phyloP scores from a whole-genome alignment of 2,888 invertebrate genomes.

The Synanthedon myopaeformis region DNA sequence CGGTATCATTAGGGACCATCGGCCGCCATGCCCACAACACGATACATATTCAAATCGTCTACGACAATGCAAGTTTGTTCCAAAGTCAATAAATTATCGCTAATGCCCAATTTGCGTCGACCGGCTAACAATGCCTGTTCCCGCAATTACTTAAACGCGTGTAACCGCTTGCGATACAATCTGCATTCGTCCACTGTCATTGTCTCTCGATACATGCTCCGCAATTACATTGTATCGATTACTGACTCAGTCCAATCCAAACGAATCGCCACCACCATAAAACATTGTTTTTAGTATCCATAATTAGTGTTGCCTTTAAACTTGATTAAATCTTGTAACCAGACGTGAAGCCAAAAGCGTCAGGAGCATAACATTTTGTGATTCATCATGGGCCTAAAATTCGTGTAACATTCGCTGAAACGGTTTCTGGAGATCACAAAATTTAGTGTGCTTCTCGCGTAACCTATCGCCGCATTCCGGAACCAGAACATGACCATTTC shows the following conservation, averaged over 20 bases:
- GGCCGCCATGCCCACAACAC: conserved; percentile 40
- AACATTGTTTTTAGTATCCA: conserved; percentile 52
- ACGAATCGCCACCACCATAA: conserved; percentile 54
- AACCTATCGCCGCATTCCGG: too few species aligned
- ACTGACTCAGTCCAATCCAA: conserved; percentile 53
- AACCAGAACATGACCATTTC: too few species aligned
- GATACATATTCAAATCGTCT: conserved; percentile 62
- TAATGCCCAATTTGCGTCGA: conserved; percentile 69
- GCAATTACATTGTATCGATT: conserved; percentile 65
- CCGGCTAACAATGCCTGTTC: conserved; percentile 65
- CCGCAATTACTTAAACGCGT: conserved; percentile 70
- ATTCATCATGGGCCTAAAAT: conserved; percentile 13
- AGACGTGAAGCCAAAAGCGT: too few species aligned
- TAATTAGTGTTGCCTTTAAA: conserved; percentile 49
- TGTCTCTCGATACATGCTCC: conserved; percentile 59
- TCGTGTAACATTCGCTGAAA: conserved; percentile 40
- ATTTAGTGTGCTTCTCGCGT: too few species aligned
- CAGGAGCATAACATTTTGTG: neutral
- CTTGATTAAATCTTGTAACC: conserved; percentile 25
- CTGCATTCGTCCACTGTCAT: conserved; percentile 38
- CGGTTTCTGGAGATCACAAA: conserved; percentile 50
- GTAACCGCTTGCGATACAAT: conserved; percentile 65
- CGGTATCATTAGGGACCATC: conserved; percentile 61
- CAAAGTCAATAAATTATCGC: conserved; percentile 67
- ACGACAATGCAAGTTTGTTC: conserved; percentile 62